Base-by-base conservation (phyloP, 2,797 vertebrate species). In the Cynopterus sphinx region DNA sequence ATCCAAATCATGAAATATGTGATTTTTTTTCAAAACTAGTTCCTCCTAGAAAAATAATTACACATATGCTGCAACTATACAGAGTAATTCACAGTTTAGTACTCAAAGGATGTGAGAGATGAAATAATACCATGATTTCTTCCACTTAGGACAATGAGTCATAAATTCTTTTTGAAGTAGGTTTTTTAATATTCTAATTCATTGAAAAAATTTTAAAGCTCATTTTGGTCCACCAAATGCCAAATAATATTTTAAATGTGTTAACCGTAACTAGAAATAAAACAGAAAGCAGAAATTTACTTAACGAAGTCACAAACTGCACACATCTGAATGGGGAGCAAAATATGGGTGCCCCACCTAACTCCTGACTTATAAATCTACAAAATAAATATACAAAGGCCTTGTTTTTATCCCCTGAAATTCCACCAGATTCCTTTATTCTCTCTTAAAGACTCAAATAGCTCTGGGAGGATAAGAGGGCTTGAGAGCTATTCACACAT, bases 161-260 rank as follows among this genome's bases (percentile, higher is more conserved):
- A 46, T 67, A 82, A 70, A 15, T 87, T 74, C 28, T 79, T 75
- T 86, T 92, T 65, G 78, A 96, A 93, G 79, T 46, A 75, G 9
- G 21, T 75, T 87, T 96, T 93, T 79, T 73, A 88, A 46, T 90
- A 51, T 41, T 82, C 71, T 74, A 77, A 78, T 87, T 94, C 53
- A 49, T 51, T 85, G 70, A 91, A 82, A 90, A 75, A 91, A 26
- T 12, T n/a, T 39, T 31, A 36, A 81, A 87, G 67, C 53, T 95
- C 39, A 61, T 86, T 77, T 91, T 78, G 63, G 59, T 31, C 46
- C 55, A 75, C 49, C 43, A 68, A 61, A 94, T 94, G 31, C 57
- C 78, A 95, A 90, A 68, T 28, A 87, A 88, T 19, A 71, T 85
- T 87, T 91, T 86, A 59, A 33, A 33, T 84, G 41, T 91, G 36